Base-by-base conservation (phyloP, 2,113 vertebrate species). In the Pseudorhombus dupliciocellatus region DNA sequence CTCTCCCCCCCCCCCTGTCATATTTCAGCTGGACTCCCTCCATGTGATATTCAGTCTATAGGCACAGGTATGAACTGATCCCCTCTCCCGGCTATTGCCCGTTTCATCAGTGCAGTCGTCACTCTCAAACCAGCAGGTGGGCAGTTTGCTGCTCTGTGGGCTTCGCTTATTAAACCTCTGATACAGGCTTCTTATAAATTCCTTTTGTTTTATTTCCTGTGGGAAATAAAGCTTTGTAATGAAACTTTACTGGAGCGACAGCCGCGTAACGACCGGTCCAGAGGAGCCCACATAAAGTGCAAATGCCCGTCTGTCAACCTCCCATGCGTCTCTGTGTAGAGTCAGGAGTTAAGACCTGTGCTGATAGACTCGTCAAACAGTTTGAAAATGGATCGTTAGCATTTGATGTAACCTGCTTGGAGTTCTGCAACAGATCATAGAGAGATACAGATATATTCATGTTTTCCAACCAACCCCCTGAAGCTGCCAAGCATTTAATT, bases 41-140 rank as follows among this genome's bases (percentile, higher is more conserved):
- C 97, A 94, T 97, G 97, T 93, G 96, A 97, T 93, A 95, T 97
- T 93, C 96, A 97, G 93, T 95, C 96, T 90, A 90, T 97, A 93
- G 93, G 95, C 92, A 90, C 96, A 98, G 97, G 97, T 98, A 99
- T 84, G 96, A 88, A 89, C 34, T 24, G 37, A 55, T 60, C 82
- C 52, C 73, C 59, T 42, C 59, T 42, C 69, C 26, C n/a, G 46
- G 44, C 51, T 68, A 18, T 77, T 56, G 54, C 76, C 57, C 54
- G 76, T 81, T 65, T 78, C 86, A 84, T 88, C 77, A 66, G 60
- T 85, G 68, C 70, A 24, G 54, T 81, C 64, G 54, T 81, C 84
- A 84, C 67, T 64, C 42, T 64, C 25, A 18, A 16, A 53, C 70
- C 76, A 66, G 79, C 82, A 85, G 79, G 75, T n/a, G 84, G 82